A percentile compares a stretch with the other conserved stretches of the same genome.
These are phyloP conservation scores for Hydroisotoma schaefferi DNA, from an alignment of 2,888 invertebrate genomes.

Conservation along the genomic window DNA sequence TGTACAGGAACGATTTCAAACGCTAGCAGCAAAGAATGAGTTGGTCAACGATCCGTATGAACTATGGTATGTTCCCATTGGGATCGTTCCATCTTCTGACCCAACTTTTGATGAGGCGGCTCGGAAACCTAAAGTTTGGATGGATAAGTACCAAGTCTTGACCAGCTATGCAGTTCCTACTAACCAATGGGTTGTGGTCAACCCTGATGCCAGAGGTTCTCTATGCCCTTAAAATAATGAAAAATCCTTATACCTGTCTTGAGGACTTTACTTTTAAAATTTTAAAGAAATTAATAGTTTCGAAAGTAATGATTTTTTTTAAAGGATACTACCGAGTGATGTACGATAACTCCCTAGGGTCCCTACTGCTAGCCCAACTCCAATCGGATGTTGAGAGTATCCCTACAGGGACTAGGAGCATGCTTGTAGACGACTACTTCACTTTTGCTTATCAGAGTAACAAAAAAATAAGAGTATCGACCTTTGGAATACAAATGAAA, in stretches of 20 bases:
- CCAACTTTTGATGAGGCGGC: neutral
- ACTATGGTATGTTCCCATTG: constrained; percentile 7
- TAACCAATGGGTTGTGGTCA: constrained; percentile 21
- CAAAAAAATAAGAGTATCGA: neutral
- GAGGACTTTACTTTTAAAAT: neutral
- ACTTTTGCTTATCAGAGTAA: constrained; percentile 16
- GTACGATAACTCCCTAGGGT: constrained; percentile 18
- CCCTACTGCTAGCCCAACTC: constrained; percentile 11
- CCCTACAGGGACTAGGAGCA: constrained; percentile 7
- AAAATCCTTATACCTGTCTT: neutral
- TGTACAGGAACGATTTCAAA: constrained; percentile 11
- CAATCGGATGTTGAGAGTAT: neutral
- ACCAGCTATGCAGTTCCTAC: constrained; percentile 8
- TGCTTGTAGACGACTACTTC: constrained; percentile 28
- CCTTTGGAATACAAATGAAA: neutral
- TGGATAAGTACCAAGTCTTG: constrained; percentile 2
- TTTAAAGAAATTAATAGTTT: neutral
- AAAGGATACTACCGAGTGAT: constrained; percentile 26
- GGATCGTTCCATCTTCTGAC: neutral
- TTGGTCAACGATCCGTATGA: too few species aligned
- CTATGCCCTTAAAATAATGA: neutral
- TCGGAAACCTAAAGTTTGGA: constrained; percentile 17
- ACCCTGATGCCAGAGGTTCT: constrained; percentile 19
- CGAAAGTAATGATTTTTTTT: neutral
- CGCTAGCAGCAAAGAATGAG: too few species aligned